Evolutionary conservation across 2,888 invertebrate species (phyloP).

Genomic region (Ophion obscuratus): DNA sequence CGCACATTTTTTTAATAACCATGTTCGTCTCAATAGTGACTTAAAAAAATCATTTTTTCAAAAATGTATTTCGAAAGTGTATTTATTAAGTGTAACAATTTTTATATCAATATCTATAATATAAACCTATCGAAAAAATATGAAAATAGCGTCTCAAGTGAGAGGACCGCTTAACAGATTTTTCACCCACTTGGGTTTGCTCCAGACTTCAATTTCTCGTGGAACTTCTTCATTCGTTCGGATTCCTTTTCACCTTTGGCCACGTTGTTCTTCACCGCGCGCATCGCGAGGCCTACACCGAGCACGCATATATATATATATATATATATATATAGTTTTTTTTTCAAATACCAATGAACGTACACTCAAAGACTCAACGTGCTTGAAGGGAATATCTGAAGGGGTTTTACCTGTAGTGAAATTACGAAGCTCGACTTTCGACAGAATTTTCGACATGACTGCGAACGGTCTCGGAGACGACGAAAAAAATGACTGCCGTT

Average conservation of each 20-base stretch:
- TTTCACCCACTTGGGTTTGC: slow-evolving; percentile 48
- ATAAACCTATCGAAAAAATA: too few relatives aligned
- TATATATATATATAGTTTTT: background rate
- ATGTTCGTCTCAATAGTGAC: too few relatives aligned
- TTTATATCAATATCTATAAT: too few relatives aligned
- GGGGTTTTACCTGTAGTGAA: background rate
- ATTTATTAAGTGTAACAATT: too few relatives aligned
- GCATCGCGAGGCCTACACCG: slow-evolving; percentile 34
- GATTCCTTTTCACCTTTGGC: slow-evolving; percentile 69
- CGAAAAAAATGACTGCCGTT: background rate
- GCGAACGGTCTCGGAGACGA: background rate
- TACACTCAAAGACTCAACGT: too few relatives aligned
- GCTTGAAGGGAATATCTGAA: background rate
- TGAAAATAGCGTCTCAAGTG: too few relatives aligned
- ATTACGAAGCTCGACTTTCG: background rate
- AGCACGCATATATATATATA: background rate
- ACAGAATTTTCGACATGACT: slow-evolving; percentile 15
- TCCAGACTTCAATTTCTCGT: slow-evolving; percentile 73
- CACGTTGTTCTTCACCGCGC: slow-evolving; percentile 20
- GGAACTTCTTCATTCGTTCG: slow-evolving; percentile 77
- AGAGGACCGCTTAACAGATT: background rate
- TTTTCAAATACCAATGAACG: background rate
- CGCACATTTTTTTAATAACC: too few relatives aligned
- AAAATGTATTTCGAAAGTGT: too few relatives aligned
- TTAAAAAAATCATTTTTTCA: too few relatives aligned